phyloP scores from a whole-genome alignment of 2,888 invertebrate genomes.

The Plebejus argus region DNA sequence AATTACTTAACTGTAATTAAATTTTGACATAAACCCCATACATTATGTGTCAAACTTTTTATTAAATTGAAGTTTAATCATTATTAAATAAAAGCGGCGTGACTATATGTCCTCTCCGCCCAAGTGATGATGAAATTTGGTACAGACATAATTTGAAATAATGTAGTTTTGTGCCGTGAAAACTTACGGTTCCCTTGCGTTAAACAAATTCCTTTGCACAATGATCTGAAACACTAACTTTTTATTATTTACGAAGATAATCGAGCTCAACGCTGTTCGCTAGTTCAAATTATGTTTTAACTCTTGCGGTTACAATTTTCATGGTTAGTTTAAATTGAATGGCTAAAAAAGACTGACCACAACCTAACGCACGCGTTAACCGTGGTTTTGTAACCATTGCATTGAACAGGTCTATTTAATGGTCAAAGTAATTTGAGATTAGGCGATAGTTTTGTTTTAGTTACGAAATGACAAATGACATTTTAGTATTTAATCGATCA shows the following conservation, averaged over 20 bases:
- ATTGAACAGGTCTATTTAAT: conserved; percentile 12
- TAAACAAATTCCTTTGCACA: too few relatives aligned
- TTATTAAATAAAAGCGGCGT: too few relatives aligned
- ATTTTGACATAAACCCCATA: too few relatives aligned
- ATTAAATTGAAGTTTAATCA: too few relatives aligned
- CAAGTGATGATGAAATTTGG: too few relatives aligned
- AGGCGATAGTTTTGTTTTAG: background rate
- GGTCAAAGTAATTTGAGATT: conserved; percentile 18
- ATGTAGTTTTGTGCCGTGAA: too few relatives aligned
- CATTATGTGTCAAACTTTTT: too few relatives aligned
- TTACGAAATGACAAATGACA: background rate
- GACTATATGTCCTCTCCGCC: too few relatives aligned
- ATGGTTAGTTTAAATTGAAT: conserved; percentile 57
- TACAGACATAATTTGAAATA: too few relatives aligned
- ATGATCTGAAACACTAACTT: too few relatives aligned
- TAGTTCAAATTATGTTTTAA: conserved; percentile 33
- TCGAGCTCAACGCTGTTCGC: background rate
- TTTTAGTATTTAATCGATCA: background rate
- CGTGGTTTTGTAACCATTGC: conserved; percentile 49
- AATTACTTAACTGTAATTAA: too few relatives aligned
- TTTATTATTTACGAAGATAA: background rate
- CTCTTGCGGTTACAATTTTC: conserved; percentile 58
- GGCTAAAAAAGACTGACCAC: conserved; percentile 59
- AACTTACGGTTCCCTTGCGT: too few relatives aligned
- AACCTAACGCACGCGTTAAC: conserved; percentile 52